These are phyloP conservation scores for Steatocranus sp. DNA, from an alignment of 2,797 vertebrate genomes.

Conservation along the genomic window DNA sequence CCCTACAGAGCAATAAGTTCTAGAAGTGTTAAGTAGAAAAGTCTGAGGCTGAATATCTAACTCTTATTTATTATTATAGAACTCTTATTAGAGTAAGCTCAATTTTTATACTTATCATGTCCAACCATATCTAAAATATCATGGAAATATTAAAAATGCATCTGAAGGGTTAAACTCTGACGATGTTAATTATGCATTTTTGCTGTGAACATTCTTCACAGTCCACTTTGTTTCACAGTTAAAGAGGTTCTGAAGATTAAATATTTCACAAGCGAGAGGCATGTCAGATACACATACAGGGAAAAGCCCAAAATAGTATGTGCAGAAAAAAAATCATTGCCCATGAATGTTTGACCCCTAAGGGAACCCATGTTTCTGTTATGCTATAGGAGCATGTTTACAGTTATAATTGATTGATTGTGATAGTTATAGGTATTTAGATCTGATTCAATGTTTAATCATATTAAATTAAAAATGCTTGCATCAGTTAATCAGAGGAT, in stretches of 20 bases:
- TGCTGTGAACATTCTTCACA: not conserved
- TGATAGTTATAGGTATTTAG: not conserved
- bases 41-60: not conserved
- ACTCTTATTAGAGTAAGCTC: not conserved
- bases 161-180: not conserved
- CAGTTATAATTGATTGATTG: not conserved
- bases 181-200: fast-evolving
- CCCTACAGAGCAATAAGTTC: not conserved
- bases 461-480: not conserved
- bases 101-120: not conserved
- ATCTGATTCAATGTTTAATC: not conserved
- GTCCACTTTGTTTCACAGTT: not conserved
- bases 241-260: not conserved
- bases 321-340: not conserved
- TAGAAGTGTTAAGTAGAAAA: not conserved
- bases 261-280: not conserved
- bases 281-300: fast-evolving
- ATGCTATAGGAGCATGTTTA: not conserved
- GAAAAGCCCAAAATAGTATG: not conserved
- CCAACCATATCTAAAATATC: not conserved
- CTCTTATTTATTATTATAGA: not conserved
- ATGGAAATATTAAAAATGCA: fast-evolving
- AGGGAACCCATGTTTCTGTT: not conserved
- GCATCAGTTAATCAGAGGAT: not conserved
- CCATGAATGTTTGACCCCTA: not conserved